Percentiles rank a stretch among this genome's conserved stretches.
Evolutionary conservation across 2,113 vertebrate species (phyloP).

Genomic region (Todiramphus saurophagus): DNA sequence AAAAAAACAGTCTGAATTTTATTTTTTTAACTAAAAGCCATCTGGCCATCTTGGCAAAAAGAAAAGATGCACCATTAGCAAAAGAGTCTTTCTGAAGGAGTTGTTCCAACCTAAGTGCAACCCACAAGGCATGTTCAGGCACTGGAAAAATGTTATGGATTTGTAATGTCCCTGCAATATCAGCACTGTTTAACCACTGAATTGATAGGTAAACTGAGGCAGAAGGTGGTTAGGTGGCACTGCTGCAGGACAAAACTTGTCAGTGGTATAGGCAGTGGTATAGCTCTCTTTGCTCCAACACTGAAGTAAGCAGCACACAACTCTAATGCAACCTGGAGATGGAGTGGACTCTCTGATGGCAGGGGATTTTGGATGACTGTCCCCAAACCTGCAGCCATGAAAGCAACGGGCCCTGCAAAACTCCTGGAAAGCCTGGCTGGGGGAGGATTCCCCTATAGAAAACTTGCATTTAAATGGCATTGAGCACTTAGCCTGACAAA

Average conservation of each 20-base stretch:
- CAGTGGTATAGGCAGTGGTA: background rate
- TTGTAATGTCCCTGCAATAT: background rate
- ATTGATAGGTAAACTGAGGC: background rate
- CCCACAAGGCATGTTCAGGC: background rate
- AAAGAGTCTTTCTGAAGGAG: constrained; percentile 10
- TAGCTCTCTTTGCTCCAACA: background rate
- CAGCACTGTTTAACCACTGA: background rate
- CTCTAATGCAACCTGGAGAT: background rate
- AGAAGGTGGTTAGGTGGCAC: background rate
- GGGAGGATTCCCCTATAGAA: background rate
- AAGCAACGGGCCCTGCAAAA: background rate
- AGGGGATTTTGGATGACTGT: background rate
- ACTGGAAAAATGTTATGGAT: background rate
- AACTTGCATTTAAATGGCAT: constrained; percentile 51
- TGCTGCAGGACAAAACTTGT: background rate
- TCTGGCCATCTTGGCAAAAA: constrained; percentile 51
- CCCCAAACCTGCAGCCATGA: background rate
- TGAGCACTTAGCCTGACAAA: constrained; percentile 51
- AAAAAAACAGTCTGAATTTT: background rate
- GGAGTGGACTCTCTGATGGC: background rate
- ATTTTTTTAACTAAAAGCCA: constrained; percentile 42
- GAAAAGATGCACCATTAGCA: background rate
- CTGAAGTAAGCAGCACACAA: background rate
- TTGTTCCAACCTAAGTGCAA: background rate
- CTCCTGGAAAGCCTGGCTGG: background rate